phyloP scores from a whole-genome alignment of 2,797 vertebrate genomes.

The Carduelis carduelis region DNA sequence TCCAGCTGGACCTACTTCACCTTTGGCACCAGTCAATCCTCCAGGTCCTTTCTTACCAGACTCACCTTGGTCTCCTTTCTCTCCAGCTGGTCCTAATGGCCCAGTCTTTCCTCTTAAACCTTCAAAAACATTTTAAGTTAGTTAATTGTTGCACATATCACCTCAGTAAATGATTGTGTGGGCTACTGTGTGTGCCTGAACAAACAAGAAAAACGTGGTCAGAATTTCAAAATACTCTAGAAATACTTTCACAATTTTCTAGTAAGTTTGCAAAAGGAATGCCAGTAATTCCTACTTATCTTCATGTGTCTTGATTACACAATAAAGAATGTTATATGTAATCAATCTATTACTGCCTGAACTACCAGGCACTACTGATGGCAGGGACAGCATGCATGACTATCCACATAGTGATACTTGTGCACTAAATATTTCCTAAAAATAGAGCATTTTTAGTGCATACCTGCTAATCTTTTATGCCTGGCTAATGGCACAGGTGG shows the following conservation, averaged over 20 bases:
- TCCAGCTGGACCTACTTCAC: constrained; percentile 80
- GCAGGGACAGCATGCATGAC: neutral
- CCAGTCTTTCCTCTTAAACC: constrained; percentile 91
- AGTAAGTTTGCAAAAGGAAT: neutral
- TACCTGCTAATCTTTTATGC: neutral
- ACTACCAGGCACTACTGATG: neutral
- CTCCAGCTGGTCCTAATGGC: constrained; percentile 84
- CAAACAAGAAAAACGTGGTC: neutral
- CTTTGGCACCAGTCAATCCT: constrained; percentile 81
- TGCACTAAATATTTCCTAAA: neutral
- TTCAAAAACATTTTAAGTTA: constrained; percentile 75
- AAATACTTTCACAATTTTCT: neutral
- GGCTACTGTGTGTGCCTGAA: constrained; percentile 14
- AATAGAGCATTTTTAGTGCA: neutral
- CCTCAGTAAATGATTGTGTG: neutral
- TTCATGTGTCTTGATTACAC: neutral
- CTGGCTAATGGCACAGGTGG: neutral
- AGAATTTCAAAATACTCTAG: neutral
- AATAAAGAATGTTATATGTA: neutral
- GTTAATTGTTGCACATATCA: neutral
- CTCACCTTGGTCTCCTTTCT: constrained; percentile 88
- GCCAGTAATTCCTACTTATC: neutral
- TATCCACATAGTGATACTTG: neutral
- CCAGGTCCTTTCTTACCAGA: constrained; percentile 89
- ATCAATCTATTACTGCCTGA: neutral